Conservation (phyloP, 2,888 invertebrate genomes). For the Melanostoma scalare region DNA sequence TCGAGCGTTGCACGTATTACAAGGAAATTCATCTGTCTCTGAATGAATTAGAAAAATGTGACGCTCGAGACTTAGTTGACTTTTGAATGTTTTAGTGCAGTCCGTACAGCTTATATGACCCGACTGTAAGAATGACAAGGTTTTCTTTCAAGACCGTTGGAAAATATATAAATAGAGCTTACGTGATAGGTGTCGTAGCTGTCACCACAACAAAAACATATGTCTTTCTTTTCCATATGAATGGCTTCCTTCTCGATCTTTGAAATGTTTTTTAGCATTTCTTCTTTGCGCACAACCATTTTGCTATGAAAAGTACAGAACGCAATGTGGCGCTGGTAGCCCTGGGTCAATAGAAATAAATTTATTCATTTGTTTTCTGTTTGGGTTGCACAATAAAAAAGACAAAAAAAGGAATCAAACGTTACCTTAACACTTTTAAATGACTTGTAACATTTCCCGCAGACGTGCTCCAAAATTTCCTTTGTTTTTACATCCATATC, state of each 20-base stretch:
- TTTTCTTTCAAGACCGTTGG: background rate
- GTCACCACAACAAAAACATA: conserved; percentile 81
- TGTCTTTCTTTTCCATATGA: conserved; percentile 79
- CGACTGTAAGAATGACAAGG: conserved; percentile 75
- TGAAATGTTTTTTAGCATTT: conserved; percentile 79
- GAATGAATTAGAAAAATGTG: conserved; percentile 89
- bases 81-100: conserved; percentile 89
- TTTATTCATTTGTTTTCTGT: background rate
- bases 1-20: conserved; percentile 86
- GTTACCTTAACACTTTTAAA: conserved; percentile 78
- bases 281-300: conserved; percentile 77
- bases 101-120: conserved; percentile 83
- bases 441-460: conserved; percentile 80
- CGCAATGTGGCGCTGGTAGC: conserved; percentile 79
- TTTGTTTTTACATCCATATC: conserved; percentile 74
- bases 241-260: conserved; percentile 80
- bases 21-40: conserved; percentile 85
- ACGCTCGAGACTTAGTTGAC: conserved; percentile 85
- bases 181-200: conserved; percentile 81
- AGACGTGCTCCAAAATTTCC: conserved; percentile 81
- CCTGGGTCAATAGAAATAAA: conserved; percentile 64
- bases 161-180: conserved; percentile 47
- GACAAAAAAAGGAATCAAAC: conserved; percentile 21
- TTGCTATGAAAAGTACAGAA: conserved; percentile 80
- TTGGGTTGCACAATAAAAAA: too few relatives aligned